Evolutionary conservation across 2,113 vertebrate species (phyloP), one percentile per base, ranked within the genome.

Genomic region (Philantomba maxwellii): DNA sequence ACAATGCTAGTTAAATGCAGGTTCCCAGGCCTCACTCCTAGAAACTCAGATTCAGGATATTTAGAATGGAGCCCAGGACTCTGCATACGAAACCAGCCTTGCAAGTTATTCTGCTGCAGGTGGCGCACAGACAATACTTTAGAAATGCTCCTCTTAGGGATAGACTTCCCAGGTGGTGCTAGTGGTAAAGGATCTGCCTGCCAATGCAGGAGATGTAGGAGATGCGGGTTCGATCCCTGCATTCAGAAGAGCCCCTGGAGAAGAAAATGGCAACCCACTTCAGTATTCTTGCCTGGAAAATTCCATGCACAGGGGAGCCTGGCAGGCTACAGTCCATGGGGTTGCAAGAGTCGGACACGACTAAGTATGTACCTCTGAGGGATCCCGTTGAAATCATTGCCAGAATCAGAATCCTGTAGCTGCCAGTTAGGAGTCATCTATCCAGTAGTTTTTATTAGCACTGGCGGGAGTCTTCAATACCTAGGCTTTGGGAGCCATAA

Each of bases 11-110:
- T 36, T n/a, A 70, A 85, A 49, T 87, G 70, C 26, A 62, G 66
- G 60, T 51, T 39, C 73, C 58, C 36, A 0, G 45, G 43, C 25
- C n/a, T 36, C 1, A 0, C 7, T 4, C 11, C 21, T n/a, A 55
- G 58, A 81, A 66, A n/a, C 11, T 51, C 47, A 36, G n/a, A 30
- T 28, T 49, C 43, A 2, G 2, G 25, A 2, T n/a, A 45, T 53
- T 30, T 43, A n/a, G 26, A 12, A 6, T 26, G 30, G 21, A 70
- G 17, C 51, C 17, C 45, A 73, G 62, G 77, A 57, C 19, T 39
- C 14, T 55, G 8, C 43, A 30, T 7, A 7, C 5, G 23, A 73
- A 91, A 26, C 57, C 60, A 26, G 21, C 7, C 8, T 81, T 66
- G 49, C 47, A 25, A 81, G 21, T 45, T 26, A 1, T 43, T 62